phyloP scores from a whole-genome alignment of 2,113 vertebrate genomes.

The Myotis brandtii region DNA sequence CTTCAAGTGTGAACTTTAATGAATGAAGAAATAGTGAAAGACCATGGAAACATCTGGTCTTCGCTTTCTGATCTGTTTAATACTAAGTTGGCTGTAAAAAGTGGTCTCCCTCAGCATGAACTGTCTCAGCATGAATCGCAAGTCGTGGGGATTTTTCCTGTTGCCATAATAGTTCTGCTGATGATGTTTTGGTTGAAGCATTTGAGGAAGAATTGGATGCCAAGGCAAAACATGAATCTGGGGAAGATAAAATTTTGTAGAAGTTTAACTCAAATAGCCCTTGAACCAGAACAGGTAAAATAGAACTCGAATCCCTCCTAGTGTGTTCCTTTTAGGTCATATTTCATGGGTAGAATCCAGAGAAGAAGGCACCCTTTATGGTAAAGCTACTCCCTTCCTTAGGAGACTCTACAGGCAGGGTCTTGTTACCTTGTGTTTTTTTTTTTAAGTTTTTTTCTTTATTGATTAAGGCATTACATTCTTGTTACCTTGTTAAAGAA shows the following conservation, averaged over 20 bases:
- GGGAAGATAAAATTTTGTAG: constrained; percentile 90
- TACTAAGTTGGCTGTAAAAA: neutral
- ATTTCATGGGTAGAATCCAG: neutral
- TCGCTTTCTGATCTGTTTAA: neutral
- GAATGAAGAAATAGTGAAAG: neutral
- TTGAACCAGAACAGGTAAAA: constrained; percentile 93
- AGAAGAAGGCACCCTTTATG: neutral
- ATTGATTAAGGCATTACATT: too few relatives aligned
- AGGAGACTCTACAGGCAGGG: neutral
- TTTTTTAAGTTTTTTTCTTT: too few relatives aligned
- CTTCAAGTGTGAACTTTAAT: neutral
- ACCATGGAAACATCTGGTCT: neutral
- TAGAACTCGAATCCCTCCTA: neutral
- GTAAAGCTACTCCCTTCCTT: neutral
- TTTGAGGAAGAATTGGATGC: constrained; percentile 88
- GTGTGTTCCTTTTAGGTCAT: neutral
- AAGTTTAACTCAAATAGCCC: constrained; percentile 89
- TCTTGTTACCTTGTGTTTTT: neutral
- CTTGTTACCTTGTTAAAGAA: neutral
- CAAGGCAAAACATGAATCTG: constrained; percentile 93
- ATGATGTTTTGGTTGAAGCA: constrained; percentile 71
- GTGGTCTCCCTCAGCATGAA: neutral
- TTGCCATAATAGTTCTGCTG: neutral
- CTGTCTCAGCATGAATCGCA: neutral
- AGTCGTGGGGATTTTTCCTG: neutral